A percentile compares a stretch with the other conserved stretches of the same genome.
Conservation (phyloP, 2,888 invertebrate species). For the Temnothorax unifasciatus region DNA sequence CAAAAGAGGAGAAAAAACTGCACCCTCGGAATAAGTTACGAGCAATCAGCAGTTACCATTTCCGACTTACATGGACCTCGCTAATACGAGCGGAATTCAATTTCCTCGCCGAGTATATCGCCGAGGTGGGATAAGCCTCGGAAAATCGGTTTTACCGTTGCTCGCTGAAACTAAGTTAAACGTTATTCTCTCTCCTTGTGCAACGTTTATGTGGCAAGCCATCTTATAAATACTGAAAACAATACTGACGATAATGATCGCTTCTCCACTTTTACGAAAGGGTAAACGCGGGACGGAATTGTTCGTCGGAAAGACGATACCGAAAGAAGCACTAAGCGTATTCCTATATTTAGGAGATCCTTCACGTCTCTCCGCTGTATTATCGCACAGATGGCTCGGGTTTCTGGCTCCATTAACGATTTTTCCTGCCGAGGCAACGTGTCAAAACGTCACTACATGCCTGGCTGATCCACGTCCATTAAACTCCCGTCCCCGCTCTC, state of each 20-base stretch:
- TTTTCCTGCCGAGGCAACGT: slow-evolving; percentile 47
- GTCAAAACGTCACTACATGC: slow-evolving; percentile 55
- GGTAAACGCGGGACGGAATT: neutral
- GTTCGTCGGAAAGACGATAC: neutral
- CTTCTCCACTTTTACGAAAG: neutral
- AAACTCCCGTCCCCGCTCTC: neutral
- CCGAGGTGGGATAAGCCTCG: neutral
- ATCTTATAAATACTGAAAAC: neutral
- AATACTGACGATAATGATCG: slow-evolving; percentile 17
- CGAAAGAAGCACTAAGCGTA: slow-evolving; percentile 16
- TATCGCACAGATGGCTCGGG: slow-evolving; percentile 43
- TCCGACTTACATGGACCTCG: slow-evolving; percentile 5
- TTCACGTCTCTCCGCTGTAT: slow-evolving; percentile 8
- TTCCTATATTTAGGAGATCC: neutral
- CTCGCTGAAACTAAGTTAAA: neutral
- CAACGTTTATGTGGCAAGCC: neutral
- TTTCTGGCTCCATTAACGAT: slow-evolving; percentile 66
- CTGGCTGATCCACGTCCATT: slow-evolving; percentile 42
- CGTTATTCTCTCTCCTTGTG: neutral
- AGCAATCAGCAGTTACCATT: slow-evolving; percentile 37
- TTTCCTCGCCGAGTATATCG: slow-evolving; percentile 43
- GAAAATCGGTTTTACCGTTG: slow-evolving; percentile 24
- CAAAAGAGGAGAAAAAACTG: neutral
- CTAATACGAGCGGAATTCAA: slow-evolving; percentile 47
- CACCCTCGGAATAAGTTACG: slow-evolving; percentile 22